Evolutionary conservation across 2,113 vertebrate genomes (phyloP), one percentile per base, ranked within the genome.

Genomic region (Rhabdornis inornatus): DNA sequence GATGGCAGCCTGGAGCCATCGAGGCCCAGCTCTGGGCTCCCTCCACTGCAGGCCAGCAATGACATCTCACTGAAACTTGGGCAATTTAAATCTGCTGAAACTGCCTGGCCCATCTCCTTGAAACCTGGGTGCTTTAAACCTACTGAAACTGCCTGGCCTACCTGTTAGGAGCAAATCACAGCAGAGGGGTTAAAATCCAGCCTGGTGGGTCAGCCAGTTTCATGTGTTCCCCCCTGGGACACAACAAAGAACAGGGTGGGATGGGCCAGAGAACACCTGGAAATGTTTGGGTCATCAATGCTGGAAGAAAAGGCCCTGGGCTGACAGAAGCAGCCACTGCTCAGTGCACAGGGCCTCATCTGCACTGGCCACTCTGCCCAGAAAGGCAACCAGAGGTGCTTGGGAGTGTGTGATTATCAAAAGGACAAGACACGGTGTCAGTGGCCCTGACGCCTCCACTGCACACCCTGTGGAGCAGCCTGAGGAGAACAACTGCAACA

Each of bases 41-140:
- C 17, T 5, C 31, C 5, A 3, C 22, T 25, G 16, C 35, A 6
- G 2, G 14, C 4, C 74, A 17, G 69, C 39, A 33, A 1, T 0
- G 2, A 20, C 10, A 45, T 13, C 47, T 57, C 40, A 42, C 40
- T 42, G 12, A 60, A 40, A 28, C 25, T 17, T 39, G 11, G 16
- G 31, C 12, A 11, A 11, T 65, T 45, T 24, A 66, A n/a, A 66
- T 11, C 31, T 47, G 6, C 8, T n/a, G 7, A 25, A 24, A 47
- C 23, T 25, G 11, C 23, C 28, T 25, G 45, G 31, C 16, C 23
- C 5, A 37, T 6, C 65, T 74, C 15, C 0, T 7, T 64, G 37
- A 24, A 49, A 13, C 28, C 33, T 3, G 12, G 6, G 9, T 18
- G 28, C 18, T 45, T 31, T 4, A 33, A 42, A 47, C 8, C 49